These are phyloP conservation scores for Heteractis magnifica DNA, from an alignment of 92 coral and sea anemone genomes.

Conservation along the genomic window DNA sequence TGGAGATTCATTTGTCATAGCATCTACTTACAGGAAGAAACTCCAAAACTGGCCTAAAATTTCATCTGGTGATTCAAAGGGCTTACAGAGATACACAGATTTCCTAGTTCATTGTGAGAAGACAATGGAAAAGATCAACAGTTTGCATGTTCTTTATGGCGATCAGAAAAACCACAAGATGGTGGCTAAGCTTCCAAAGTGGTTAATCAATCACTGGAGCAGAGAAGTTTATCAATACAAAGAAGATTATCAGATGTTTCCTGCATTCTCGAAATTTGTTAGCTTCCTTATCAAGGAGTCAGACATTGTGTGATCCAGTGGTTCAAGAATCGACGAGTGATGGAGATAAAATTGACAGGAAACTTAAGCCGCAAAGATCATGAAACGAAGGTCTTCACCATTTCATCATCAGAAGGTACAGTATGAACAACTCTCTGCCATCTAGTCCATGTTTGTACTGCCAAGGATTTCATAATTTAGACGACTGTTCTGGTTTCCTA, in stretches of 20 bases:
- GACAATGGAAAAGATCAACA: conserved; percentile 34
- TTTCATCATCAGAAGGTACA: conserved; percentile 18
- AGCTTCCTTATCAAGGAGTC: conserved; percentile 42
- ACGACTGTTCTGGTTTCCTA: conserved; percentile 49
- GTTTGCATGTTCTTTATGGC: conserved; percentile 38
- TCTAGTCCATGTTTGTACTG: conserved; percentile 37
- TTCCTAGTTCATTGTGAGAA: conserved; percentile 61
- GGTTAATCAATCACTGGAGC: conserved; percentile 47
- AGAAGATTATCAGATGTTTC: conserved; percentile 32
- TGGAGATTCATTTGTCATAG: conserved; percentile 47
- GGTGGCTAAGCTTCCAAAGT: conserved; percentile 49
- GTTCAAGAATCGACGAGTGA: conserved; percentile 2
- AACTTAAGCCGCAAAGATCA: conserved; percentile 13
- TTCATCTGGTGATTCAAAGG: conserved; percentile 33
- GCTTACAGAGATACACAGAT: conserved; percentile 37
- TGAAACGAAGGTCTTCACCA: too few relatives aligned
- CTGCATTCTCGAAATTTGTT: conserved; percentile 46
- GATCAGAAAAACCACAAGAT: too few relatives aligned
- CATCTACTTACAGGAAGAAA: conserved; percentile 27
- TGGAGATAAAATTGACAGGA: too few relatives aligned
- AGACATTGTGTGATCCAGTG: conserved; percentile 55
- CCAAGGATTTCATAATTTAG: conserved; percentile 31
- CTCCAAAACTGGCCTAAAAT: conserved; percentile 52
- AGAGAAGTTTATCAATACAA: conserved; percentile 46
- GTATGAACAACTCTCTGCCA: too few relatives aligned